Percentiles rank a stretch among this genome's conserved stretches.
phyloP scores from a whole-genome alignment of 2,888 invertebrate species.

The Heliconius aoede region DNA sequence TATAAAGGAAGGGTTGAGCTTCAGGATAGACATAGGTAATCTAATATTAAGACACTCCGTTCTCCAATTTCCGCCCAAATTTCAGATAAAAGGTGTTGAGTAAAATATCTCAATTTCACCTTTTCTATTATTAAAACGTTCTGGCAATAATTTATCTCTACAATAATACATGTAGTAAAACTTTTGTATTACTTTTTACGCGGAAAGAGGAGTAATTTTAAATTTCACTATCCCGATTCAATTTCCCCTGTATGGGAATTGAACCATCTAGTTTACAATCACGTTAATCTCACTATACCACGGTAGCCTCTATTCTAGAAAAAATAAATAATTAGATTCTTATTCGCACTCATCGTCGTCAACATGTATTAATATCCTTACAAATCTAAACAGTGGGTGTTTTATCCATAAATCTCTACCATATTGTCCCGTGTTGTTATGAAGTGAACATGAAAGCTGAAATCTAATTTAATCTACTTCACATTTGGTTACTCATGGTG shows the following conservation, averaged over 20 bases:
- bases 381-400: conserved; percentile 50
- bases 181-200: too few relatives aligned
- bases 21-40: not conserved
- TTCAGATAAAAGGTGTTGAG: too few relatives aligned
- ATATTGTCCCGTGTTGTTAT: conserved; percentile 41
- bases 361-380: conserved; percentile 42
- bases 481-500: conserved; percentile 49
- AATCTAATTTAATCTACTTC: conserved; percentile 44
- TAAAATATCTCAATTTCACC: too few relatives aligned
- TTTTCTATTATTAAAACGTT: too few relatives aligned
- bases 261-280: not conserved
- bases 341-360: not conserved
- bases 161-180: too few relatives aligned
- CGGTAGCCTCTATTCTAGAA: too few relatives aligned
- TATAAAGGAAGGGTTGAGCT: too few relatives aligned
- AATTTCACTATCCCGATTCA: not conserved
- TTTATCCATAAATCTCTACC: conserved; percentile 47
- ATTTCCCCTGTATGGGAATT: too few relatives aligned
- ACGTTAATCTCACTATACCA: not conserved
- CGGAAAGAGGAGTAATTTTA: too few relatives aligned
- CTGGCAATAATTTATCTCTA: too few relatives aligned
- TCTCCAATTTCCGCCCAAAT: not conserved
- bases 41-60: not conserved
- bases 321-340: not conserved
- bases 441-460: conserved; percentile 47